Evolutionary conservation across 2,113 vertebrate species (phyloP).

Genomic region (Pollimyrus isidori): DNA sequence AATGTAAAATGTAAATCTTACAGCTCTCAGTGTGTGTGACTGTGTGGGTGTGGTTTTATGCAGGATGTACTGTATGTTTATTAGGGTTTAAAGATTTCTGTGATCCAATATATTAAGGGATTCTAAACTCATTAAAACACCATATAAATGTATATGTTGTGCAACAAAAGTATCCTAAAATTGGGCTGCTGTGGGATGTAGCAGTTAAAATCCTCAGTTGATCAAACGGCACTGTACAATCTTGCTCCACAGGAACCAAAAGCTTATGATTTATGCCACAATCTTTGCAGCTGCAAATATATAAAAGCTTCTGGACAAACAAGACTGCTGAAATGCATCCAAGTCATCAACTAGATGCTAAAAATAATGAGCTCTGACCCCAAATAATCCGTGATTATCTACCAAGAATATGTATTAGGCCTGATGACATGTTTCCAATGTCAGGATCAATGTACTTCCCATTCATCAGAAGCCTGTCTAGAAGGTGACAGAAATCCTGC

Average conservation of each 20-base stretch:
- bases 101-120: neutral
- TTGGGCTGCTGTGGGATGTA: neutral
- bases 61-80: neutral
- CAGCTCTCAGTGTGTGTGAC: neutral
- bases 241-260: neutral
- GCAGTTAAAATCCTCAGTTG: neutral
- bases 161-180: neutral
- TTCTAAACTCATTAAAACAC: neutral
- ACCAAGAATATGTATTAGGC: conserved; percentile 36
- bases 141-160: neutral
- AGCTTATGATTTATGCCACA: neutral
- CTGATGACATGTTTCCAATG: conserved; percentile 27
- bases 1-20: too few species aligned
- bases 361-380: conserved; percentile 22
- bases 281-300: neutral
- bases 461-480: conserved; percentile 32
- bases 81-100: neutral
- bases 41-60: neutral
- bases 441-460: conserved; percentile 29
- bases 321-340: neutral
- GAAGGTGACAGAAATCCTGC: conserved; percentile 23
- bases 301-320: neutral
- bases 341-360: conserved; percentile 15
- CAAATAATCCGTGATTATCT: conserved; percentile 22
- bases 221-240: neutral